Conservation (phyloP, 2,888 invertebrate species). For the Conchocele bisecta region DNA sequence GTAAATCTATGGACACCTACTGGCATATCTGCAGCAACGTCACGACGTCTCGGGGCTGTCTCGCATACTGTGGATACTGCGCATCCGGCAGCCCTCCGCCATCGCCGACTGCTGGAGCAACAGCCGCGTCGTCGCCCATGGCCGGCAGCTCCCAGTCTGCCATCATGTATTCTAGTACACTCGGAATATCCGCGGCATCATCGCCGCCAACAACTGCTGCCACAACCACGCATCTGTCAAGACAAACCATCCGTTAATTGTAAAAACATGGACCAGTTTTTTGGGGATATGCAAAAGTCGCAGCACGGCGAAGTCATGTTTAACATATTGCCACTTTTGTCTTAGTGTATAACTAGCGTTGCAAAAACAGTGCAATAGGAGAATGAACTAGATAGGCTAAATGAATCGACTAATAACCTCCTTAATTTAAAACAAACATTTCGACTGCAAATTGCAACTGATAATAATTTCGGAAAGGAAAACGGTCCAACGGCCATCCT, state of each 20-base stretch:
- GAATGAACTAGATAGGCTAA: no score
- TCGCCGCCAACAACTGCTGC: no score
- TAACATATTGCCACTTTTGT: conserved; percentile 39
- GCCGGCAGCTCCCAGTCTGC: not conserved
- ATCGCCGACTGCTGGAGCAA: not conserved
- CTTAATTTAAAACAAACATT: no score
- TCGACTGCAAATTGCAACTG: no score
- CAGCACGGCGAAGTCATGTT: conserved; percentile 24
- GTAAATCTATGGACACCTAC: conserved; percentile 24
- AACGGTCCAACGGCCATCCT: no score
- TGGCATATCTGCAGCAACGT: conserved; percentile 33
- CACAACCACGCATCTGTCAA: conserved; percentile 21
- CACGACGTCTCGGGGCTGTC: conserved; percentile 17
- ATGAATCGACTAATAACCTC: no score
- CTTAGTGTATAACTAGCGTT: no score
- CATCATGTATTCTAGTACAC: not conserved
- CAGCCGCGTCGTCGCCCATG: not conserved
- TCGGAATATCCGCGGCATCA: not conserved
- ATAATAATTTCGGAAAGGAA: no score
- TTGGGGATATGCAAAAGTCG: conserved; percentile 6
- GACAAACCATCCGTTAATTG: conserved; percentile 38
- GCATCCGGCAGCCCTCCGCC: conserved; percentile 11
- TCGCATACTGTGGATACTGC: conserved; percentile 36
- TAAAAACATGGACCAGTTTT: conserved; percentile 22
- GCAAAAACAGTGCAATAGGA: no score